Conservation (phyloP, 2,113 vertebrate genomes). For the Orthonyx spaldingii region DNA sequence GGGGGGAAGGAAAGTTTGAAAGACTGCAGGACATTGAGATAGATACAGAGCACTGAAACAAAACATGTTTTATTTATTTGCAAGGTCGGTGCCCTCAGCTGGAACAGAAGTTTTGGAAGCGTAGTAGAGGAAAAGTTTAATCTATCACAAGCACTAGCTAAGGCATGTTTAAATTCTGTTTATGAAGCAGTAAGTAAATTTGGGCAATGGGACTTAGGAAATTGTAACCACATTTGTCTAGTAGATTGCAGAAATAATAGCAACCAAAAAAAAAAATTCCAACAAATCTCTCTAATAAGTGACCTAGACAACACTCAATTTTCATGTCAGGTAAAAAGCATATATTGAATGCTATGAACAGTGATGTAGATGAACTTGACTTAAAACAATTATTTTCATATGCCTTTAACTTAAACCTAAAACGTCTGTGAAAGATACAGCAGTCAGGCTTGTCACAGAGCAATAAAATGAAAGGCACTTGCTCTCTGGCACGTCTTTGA, state of each 20-base stretch:
- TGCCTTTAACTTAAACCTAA: not conserved
- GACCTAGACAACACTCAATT: not conserved
- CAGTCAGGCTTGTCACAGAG: conserved; percentile 9
- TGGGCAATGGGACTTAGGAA: conserved; percentile 1
- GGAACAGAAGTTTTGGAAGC: conserved; percentile 6
- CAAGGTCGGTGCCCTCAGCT: conserved; percentile 24
- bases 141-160: not conserved
- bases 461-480: conserved; percentile 20
- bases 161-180: conserved; percentile 23
- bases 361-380: not conserved
- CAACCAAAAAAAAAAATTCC: not conserved
- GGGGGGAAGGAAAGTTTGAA: not conserved
- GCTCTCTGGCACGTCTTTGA: conserved; percentile 20
- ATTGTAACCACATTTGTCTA: conserved; percentile 22
- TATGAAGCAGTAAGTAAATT: conserved; percentile 36
- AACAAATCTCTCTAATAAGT: not conserved
- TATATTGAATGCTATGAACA: not conserved
- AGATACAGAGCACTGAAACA: not conserved
- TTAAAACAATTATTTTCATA: not conserved
- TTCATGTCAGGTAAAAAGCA: not conserved
- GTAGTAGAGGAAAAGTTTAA: conserved; percentile 12
- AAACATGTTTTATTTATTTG: conserved; percentile 47
- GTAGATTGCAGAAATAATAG: not conserved
- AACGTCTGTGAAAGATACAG: not conserved
- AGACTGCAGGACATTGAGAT: not conserved